Evolutionary conservation across 2,797 vertebrate genomes (phyloP).

Genomic region (Acropternis orthonyx): DNA sequence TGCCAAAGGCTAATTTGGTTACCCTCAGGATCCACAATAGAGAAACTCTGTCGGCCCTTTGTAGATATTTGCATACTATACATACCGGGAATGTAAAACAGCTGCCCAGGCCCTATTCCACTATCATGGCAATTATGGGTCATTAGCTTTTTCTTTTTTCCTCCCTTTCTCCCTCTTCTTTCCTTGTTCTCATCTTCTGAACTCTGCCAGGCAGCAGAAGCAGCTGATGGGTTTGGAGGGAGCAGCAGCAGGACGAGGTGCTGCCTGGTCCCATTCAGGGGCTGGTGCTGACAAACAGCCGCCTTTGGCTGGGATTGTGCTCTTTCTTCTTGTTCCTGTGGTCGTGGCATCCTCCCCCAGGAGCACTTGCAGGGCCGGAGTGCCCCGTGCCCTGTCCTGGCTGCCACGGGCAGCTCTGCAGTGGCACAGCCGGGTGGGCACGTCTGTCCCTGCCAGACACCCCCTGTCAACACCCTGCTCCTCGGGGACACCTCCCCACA

Average conservation of each 20-base stretch:
- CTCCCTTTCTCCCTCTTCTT: slow-evolving; percentile 31
- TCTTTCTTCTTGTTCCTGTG: background rate
- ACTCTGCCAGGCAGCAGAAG: slow-evolving; percentile 73
- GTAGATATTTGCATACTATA: slow-evolving; percentile 85
- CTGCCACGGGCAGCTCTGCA: background rate
- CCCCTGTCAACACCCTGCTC: background rate
- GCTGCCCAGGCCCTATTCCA: slow-evolving; percentile 79
- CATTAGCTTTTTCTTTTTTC: slow-evolving; percentile 78
- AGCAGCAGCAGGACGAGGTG: slow-evolving; percentile 22
- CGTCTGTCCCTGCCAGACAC: background rate
- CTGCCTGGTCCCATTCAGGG: slow-evolving; percentile 8
- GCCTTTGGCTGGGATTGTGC: background rate
- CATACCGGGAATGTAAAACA: slow-evolving; percentile 84
- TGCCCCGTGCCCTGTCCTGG: background rate
- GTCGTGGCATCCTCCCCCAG: background rate
- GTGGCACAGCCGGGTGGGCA: background rate
- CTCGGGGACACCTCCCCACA: background rate
- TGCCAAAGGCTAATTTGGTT: slow-evolving; percentile 86
- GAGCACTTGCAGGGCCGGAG: background rate
- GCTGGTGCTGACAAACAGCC: background rate
- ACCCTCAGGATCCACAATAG: slow-evolving; percentile 82
- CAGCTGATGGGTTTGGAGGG: slow-evolving; percentile 71
- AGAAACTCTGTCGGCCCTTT: slow-evolving; percentile 80
- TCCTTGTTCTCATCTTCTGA: slow-evolving; percentile 73
- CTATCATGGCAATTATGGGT: slow-evolving; percentile 82